These are phyloP conservation scores for Drosophila parthenogenetica DNA, from an alignment of 2,888 invertebrate species.

Conservation along the genomic window DNA sequence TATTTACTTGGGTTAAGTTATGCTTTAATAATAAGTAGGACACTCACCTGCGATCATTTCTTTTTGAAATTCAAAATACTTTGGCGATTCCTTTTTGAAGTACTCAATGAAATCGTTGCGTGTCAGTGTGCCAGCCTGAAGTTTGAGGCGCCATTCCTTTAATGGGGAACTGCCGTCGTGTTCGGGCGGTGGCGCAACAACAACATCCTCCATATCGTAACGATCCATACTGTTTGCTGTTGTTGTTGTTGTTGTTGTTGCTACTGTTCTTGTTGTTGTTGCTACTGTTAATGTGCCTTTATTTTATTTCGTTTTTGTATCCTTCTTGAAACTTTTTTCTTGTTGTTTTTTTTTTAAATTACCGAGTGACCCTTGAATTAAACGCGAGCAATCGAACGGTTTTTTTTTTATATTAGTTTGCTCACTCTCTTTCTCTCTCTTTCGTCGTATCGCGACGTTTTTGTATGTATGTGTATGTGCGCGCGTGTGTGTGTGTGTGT, in stretches of 20 bases:
- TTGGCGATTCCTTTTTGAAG: slow-evolving; percentile 83
- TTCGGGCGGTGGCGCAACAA: slow-evolving; percentile 68
- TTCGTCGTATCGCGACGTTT: slow-evolving; percentile 3
- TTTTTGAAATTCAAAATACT: slow-evolving; percentile 83
- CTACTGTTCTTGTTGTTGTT: slow-evolving; percentile 3
- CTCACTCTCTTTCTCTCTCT: slow-evolving; percentile 7
- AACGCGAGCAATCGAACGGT: slow-evolving; percentile 17
- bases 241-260: slow-evolving; percentile 4
- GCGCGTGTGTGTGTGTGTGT: too few relatives aligned
- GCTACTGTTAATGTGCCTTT: slow-evolving; percentile 2
- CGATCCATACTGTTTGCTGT: slow-evolving; percentile 70
- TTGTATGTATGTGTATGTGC: background rate
- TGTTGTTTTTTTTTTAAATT: slow-evolving; percentile 5
- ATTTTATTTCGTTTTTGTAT: background rate
- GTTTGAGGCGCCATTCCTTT: slow-evolving; percentile 85
- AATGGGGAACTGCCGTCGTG: slow-evolving; percentile 73
- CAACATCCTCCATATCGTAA: slow-evolving; percentile 81
- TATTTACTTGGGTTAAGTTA: background rate
- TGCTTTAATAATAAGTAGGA: too few relatives aligned
- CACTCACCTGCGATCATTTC: slow-evolving; percentile 82
- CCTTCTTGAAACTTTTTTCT: background rate
- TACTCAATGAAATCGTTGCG: slow-evolving; percentile 82
- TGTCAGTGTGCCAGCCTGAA: slow-evolving; percentile 81
- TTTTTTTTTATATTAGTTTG: slow-evolving; percentile 2
- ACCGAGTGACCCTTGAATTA: slow-evolving; percentile 17